Base-by-base conservation (phyloP, 2,113 vertebrate genomes). In the Tachycineta bicolor region DNA sequence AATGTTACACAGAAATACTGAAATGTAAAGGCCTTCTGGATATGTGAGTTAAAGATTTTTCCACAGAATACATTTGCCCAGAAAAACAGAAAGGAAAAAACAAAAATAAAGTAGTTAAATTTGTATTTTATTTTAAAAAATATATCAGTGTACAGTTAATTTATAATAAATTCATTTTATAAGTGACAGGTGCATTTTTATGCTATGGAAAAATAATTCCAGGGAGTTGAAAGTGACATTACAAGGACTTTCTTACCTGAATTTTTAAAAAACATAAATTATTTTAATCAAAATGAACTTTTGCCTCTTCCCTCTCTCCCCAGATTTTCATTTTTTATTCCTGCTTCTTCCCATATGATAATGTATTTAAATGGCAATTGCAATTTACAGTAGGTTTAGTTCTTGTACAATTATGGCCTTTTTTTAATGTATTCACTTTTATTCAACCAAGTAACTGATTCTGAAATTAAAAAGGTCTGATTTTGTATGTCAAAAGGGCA, bases 241-340 rank as follows among this genome's bases (percentile, higher is more conserved):
- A 28, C 67, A 68, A 65, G 29, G 52, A 19, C 6, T 14, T 56
- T 89, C 34, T 87, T 73, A 29, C 13, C 26, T 83, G 37, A 29
- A 14, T 59, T 82, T 28, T 87, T 14, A 26, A 82, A 92, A 28
- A 83, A 25, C 10, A 3, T 22, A 50, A 78, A 34, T 75, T 0
- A 68, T 59, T 94, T 19, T 83, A 9, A 75, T 63, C 43, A 78
- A 82, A 94, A 81, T 69, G 21, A 71, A 55, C 19, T 90, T 95
- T 60, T 26, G n/a, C 10, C 23, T 69, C 26, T 6, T 59, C 55
- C 8, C 5, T 4, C 9, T 5, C 3, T 2, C 6, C 6, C 3
- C 19, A 20, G 25, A 16, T 47, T 63, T 56, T 60, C 0, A 17
- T 76, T 78, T 53, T 68, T 74, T 76, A 15, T 89, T 20, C 12